phyloP scores from a whole-genome alignment of 2,113 vertebrate genomes.

The Aegithalos caudatus region DNA sequence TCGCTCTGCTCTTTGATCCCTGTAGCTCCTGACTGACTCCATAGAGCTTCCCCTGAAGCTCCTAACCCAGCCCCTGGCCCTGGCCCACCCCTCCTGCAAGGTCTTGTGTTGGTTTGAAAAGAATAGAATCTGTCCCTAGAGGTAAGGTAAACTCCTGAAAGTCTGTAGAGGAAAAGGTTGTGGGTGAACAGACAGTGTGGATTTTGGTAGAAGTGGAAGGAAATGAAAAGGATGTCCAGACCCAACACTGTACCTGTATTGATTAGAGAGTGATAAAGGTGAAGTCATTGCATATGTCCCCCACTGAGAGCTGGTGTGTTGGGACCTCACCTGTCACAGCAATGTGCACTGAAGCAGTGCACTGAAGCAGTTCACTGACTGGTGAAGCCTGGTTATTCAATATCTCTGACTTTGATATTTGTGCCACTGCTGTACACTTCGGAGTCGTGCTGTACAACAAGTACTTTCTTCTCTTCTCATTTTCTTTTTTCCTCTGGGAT shows the following conservation, averaged over 20 bases:
- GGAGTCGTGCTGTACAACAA: background rate
- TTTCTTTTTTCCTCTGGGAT: background rate
- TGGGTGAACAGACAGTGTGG: background rate
- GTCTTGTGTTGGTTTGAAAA: background rate
- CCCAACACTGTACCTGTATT: background rate
- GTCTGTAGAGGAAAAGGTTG: background rate
- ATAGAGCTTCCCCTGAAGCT: background rate
- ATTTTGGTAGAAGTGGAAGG: background rate
- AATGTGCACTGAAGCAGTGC: background rate
- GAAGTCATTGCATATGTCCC: background rate
- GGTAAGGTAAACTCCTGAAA: background rate
- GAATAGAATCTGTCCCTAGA: background rate
- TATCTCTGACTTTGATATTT: background rate
- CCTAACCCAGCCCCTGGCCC: background rate
- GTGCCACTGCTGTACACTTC: background rate
- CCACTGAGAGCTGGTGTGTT: background rate
- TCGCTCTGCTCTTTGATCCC: slow-evolving; percentile 1
- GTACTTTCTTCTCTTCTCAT: background rate
- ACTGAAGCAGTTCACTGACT: background rate
- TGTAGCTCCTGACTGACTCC: background rate
- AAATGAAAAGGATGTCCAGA: background rate
- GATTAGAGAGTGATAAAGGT: background rate
- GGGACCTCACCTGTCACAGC: background rate
- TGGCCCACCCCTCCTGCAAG: background rate
- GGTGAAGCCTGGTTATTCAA: background rate